Conservation (phyloP, 2,113 vertebrate species). For the Catharus bicknelli region DNA sequence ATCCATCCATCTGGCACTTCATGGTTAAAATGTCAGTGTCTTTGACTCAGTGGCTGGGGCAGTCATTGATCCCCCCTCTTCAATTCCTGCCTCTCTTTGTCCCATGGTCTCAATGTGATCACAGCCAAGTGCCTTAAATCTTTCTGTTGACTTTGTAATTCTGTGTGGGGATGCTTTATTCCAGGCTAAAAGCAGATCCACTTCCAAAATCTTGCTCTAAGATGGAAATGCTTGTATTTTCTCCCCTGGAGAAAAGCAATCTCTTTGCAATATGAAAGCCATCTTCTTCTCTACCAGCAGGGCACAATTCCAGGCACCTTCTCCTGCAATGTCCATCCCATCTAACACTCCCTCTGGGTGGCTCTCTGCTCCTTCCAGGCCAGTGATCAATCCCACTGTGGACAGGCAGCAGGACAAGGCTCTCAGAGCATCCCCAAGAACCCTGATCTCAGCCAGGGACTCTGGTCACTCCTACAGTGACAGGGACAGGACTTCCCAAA, state of each 20-base stretch:
- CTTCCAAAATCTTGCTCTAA: not conserved
- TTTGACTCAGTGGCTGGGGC: not conserved
- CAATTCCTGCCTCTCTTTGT: not conserved
- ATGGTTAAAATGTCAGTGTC: too few relatives aligned
- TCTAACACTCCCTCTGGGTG: not conserved
- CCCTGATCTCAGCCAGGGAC: not conserved
- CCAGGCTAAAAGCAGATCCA: not conserved
- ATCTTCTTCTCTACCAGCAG: not conserved
- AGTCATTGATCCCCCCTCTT: too few relatives aligned
- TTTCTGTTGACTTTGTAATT: not conserved
- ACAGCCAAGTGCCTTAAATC: accelerated
- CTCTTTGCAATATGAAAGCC: not conserved
- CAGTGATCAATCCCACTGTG: not conserved
- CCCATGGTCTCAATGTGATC: not conserved
- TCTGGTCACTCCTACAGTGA: not conserved
- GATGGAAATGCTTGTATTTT: accelerated
- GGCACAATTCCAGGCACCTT: not conserved
- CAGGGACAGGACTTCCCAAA: not conserved
- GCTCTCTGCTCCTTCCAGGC: accelerated
- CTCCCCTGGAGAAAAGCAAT: not conserved
- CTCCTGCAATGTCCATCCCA: not conserved
- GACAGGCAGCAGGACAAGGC: not conserved
- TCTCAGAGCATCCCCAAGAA: accelerated
- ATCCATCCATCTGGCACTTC: too few relatives aligned
- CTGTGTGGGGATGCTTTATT: not conserved